A percentile compares a stretch with the other conserved stretches of the same genome.
phyloP scores from a whole-genome alignment of 2,797 vertebrate genomes.

The Melanotaenia boesemani region DNA sequence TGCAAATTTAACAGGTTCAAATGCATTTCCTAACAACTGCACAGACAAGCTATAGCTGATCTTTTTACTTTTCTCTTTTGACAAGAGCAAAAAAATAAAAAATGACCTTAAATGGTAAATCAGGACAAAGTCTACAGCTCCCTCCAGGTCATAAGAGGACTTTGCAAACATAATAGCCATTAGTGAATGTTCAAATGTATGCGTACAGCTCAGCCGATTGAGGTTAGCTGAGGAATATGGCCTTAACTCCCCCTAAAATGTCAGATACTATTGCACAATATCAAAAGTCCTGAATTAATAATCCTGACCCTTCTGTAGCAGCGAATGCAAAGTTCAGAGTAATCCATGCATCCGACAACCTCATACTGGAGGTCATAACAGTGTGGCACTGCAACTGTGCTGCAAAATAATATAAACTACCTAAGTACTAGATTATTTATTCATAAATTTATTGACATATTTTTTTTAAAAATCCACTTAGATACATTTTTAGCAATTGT shows the following conservation, averaged over 20 bases:
- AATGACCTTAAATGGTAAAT: conserved; percentile 23
- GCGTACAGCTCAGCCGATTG: conserved; percentile 13
- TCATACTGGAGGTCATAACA: conserved; percentile 15
- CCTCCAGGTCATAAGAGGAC: conserved; percentile 40
- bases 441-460: neutral
- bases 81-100: neutral
- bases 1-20: neutral
- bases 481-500: neutral
- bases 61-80: neutral
- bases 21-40: no score
- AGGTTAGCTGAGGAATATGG: conserved; percentile 42
- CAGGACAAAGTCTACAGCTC: conserved; percentile 40
- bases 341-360: conserved; percentile 12
- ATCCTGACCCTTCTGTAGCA: conserved; percentile 13
- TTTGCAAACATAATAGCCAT: conserved; percentile 23
- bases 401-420: neutral
- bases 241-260: conserved; percentile 38
- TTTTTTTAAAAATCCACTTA: neutral
- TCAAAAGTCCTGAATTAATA: conserved; percentile 20
- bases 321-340: conserved; percentile 12
- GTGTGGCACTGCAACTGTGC: neutral
- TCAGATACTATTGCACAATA: conserved; percentile 47
- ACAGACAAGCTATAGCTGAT: neutral
- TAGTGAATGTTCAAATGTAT: conserved; percentile 29
- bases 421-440: neutral